Percentiles rank a stretch among this genome's conserved stretches.
Conservation (phyloP, 2,888 invertebrate genomes). For the Phrixothrix hirtus region DNA sequence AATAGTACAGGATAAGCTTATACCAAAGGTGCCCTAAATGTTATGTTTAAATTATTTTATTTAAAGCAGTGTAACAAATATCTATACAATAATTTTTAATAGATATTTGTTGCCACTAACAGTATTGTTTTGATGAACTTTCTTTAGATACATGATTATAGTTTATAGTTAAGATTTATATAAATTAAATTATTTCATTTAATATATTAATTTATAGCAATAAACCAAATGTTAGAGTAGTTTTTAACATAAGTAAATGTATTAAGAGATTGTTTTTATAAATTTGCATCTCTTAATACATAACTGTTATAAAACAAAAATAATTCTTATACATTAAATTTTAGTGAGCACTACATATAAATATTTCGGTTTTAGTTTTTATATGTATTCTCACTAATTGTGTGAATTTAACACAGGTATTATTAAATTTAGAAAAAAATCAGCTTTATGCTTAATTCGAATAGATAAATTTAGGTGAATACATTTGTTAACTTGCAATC, state of each 20-base stretch:
- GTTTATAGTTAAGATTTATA: constrained; percentile 37
- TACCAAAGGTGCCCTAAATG: constrained; percentile 85
- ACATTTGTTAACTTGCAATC: constrained; percentile 55
- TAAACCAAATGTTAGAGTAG: constrained; percentile 48
- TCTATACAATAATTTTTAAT: constrained; percentile 2
- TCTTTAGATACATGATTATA: constrained; percentile 43
- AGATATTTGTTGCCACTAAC: constrained; percentile 26
- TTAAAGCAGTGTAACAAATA: constrained; percentile 18
- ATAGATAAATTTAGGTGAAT: constrained; percentile 41
- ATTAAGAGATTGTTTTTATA: constrained; percentile 1
- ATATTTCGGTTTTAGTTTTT: constrained; percentile 14
- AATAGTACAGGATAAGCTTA: constrained; percentile 64
- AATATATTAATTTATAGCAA: constrained; percentile 51
- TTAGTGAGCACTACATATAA: constrained; percentile 17
- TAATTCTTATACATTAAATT: neutral
- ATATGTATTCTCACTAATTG: constrained; percentile 21
- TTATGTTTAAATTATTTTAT: constrained; percentile 56
- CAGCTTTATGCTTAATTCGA: constrained; percentile 47
- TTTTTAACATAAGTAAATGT: constrained; percentile 9
- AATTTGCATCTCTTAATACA: constrained; percentile 1
- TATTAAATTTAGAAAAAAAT: constrained; percentile 36
- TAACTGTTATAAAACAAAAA: neutral
- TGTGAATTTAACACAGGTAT: constrained; percentile 32
- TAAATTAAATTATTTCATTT: constrained; percentile 36
- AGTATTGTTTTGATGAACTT: constrained; percentile 47